Evolutionary conservation across 1,140 invertebrate species (phyloP).

Genomic region (Mylabris phalerata): DNA sequence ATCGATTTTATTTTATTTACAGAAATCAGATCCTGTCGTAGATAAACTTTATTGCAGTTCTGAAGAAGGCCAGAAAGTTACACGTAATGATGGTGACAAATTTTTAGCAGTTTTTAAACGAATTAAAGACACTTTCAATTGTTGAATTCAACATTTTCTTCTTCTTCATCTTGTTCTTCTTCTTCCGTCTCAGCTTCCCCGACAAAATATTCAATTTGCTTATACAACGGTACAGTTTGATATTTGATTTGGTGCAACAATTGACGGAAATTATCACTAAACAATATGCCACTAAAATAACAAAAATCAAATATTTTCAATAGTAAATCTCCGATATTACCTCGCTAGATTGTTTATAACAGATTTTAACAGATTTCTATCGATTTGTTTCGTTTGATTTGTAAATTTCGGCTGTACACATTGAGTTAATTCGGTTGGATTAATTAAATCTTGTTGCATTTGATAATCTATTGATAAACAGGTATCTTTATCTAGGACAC

Average conservation of each 20-base stretch:
- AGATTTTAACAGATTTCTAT: no score
- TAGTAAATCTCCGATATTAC: no score
- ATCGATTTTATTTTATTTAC: conserved; percentile 13
- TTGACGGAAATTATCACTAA: conserved; percentile 11
- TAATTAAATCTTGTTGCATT: neutral
- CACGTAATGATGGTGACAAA: conserved; percentile 90
- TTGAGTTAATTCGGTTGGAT: no score
- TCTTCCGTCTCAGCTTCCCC: neutral
- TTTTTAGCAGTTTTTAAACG: conserved; percentile 85
- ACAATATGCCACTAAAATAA: conserved; percentile 1
- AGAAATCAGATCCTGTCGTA: conserved; percentile 78
- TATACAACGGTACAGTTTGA: neutral
- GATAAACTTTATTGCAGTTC: conserved; percentile 86
- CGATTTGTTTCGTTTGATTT: no score
- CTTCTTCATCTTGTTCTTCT: neutral
- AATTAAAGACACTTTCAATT: conserved; percentile 48
- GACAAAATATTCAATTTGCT: neutral
- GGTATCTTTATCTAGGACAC: neutral
- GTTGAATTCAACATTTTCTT: conserved; percentile 2
- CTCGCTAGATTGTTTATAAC: no score
- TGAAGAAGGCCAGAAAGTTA: conserved; percentile 98
- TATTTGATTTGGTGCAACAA: neutral
- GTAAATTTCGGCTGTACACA: no score
- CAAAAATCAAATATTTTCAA: neutral
- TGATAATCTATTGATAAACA: conserved; percentile 2